Percentiles rank a stretch among this genome's conserved stretches.
Evolutionary conservation across 1,140 invertebrate genomes (phyloP).

Genomic region (Melipona quadrifasciata): DNA sequence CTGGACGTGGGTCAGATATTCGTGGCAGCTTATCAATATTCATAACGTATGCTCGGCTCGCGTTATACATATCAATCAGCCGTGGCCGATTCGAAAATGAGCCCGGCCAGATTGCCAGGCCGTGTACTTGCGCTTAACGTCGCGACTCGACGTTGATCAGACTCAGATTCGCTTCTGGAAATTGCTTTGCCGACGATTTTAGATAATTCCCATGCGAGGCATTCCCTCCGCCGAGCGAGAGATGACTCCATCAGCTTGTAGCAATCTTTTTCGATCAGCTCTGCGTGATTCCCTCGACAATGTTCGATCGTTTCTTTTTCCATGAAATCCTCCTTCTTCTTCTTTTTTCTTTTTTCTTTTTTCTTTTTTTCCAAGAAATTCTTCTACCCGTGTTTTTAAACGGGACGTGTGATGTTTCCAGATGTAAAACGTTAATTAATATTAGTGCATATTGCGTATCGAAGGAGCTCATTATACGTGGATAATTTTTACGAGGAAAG

Average conservation of each 20-base stretch:
- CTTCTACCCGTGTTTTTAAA: neutral
- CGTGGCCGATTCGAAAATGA: conserved; percentile 49
- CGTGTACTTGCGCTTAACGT: neutral
- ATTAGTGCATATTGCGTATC: neutral
- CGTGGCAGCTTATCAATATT: conserved; percentile 62
- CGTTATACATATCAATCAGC: conserved; percentile 54
- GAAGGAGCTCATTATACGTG: neutral
- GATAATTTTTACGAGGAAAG: neutral
- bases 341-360: neutral
- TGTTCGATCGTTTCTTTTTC: neutral
- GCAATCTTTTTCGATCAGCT: conserved; percentile 7
- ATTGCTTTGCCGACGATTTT: conserved; percentile 36
- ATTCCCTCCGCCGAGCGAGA: neutral
- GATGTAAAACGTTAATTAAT: neutral
- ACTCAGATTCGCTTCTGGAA: conserved; percentile 33
- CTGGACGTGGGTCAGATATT: conserved; percentile 43
- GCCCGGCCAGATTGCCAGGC: conserved; percentile 32
- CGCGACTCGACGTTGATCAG: conserved; percentile 19
- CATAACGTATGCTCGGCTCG: conserved; percentile 44
- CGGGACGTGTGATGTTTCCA: neutral
- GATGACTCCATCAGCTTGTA: conserved; percentile 5
- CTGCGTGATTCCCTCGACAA: neutral
- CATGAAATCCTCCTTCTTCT: neutral
- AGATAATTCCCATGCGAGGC: neutral
- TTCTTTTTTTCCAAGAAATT: neutral